Evolutionary conservation across 1,140 invertebrate species (phyloP), one percentile per base, ranked within the genome.

Genomic region (Pogonomyrmex californicus): DNA sequence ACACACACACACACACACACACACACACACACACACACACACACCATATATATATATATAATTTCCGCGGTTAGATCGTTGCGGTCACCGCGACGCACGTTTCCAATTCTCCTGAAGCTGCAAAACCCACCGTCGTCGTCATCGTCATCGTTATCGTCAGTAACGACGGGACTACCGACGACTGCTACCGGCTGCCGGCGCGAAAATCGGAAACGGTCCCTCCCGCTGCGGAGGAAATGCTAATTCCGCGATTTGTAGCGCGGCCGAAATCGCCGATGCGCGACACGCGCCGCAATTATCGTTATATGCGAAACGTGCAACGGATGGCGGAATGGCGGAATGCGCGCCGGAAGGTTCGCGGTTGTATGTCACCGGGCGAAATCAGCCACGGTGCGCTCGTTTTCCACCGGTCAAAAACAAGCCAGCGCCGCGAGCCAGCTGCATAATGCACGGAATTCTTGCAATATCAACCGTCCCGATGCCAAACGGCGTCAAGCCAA

Each of bases 241-340:
- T 90, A 90, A 90, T 90, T 79, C 41, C 70, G 33, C 89, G 88
- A 90, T 85, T 90, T 75, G 86, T 76, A 75, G 75, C 62, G 63
- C 62, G 14, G 33, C 23, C 36, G 77, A 44, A 65, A 85, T 85
- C 82, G 54, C 10, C 76, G 85, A 70, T 81, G 85, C 63, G 63
- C 65, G 63, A 47, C 65, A 58, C 66, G 68, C 79, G 75, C 68
- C 65, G 63, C 78, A 56, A 86, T 78, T 65, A 62, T 75, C 71
- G 47, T 83, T 73, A 23, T 56, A 36, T 70, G 41, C 30, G 41
- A 66, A 83, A 60, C 41, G 66, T 23, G 66, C 17, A 47, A 38
- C 66, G 47, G 23, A 23, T 23, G 23, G 23, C 23, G 23, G 23
- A 23, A 23, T 23, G 23, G 5, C 51, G 51, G 33, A 58, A 75